Evolutionary conservation across 1,140 invertebrate species (phyloP), one percentile per base, ranked within the genome.

Genomic region (Drosophila parvula): DNA sequence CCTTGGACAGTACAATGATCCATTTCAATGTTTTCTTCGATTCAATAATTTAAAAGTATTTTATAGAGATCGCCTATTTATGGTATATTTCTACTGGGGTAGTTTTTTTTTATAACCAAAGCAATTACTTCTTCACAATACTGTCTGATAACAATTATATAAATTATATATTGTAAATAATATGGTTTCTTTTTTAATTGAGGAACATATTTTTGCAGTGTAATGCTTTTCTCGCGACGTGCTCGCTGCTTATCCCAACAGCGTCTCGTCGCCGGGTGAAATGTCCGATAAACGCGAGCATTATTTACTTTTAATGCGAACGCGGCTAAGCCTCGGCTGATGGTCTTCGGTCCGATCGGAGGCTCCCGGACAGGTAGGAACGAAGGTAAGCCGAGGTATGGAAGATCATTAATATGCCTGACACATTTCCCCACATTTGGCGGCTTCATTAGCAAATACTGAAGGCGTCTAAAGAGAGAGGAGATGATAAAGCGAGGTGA

Each of bases 381-480:
- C 50, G 50, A n/a, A 61, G 38, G 56, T 73, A 60, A 70, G 41
- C 51, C 40, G 56, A 43, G 22, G 34, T 28, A 41, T 41, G n/a
- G 14, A 27, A 60, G 56, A 77, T 86, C 76, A 88, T 86, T 88
- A 79, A 45, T 70, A 86, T 86, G 77, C 79, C 43, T 80, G 64
- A 74, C 84, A 88, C 79, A 83, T 57, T 67, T 88, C 57, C 48
- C 30, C 38, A 48, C 56, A 60, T 63, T 41, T 44, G 38, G 22
- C 38, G 10, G 48, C 55, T 69, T 60, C 50, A 70, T 75, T 70
- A 55, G 50, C 60, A 57, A 74, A 74, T 53, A 40, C 64, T 38
- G 34, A 78, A 69, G 57, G 50, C 65, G 55, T 38, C 36, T 28
- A 51, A 14, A 14, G 22, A 36, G 28, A 5, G 55, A 53, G 18